phyloP scores from a whole-genome alignment of 2,797 vertebrate species.

The Anas georgica region DNA sequence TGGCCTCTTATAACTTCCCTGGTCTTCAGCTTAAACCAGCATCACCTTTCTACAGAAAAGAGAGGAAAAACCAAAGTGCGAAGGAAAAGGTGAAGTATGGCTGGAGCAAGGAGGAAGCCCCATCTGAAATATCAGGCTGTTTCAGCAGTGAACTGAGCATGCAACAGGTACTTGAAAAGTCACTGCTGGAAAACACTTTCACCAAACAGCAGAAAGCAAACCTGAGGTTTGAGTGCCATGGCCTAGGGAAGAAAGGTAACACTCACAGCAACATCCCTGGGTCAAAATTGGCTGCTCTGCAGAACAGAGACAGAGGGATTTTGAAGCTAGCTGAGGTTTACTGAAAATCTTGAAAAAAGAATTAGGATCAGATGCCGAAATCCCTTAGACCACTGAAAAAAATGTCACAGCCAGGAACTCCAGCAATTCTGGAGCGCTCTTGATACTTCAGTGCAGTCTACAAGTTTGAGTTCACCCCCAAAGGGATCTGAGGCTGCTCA shows the following conservation, averaged over 20 bases:
- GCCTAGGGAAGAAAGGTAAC: not conserved
- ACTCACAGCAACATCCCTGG: fast-evolving
- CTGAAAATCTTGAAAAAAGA: not conserved
- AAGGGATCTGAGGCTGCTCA: not conserved
- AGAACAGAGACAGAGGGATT: not conserved
- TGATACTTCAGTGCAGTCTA: not conserved
- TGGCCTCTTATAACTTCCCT: not conserved
- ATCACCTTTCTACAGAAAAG: not conserved
- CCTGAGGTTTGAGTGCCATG: not conserved
- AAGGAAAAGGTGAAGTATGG: not conserved
- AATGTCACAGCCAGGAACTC: not conserved
- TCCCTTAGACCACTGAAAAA: not conserved
- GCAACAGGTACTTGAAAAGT: not conserved
- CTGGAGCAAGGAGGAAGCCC: not conserved
- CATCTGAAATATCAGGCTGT: not conserved
- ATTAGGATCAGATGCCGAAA: not conserved
- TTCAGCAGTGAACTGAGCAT: not conserved
- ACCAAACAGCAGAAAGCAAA: not conserved
- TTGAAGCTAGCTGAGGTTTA: not conserved
- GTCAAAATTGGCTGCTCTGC: not conserved
- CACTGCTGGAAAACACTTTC: not conserved
- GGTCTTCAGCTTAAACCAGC: not conserved
- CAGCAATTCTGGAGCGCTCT: not conserved
- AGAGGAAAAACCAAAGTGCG: not conserved
- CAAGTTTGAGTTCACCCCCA: not conserved